These are phyloP conservation scores for Chouioia cunea DNA, from an alignment of 2,888 invertebrate species.

Conservation along the genomic window DNA sequence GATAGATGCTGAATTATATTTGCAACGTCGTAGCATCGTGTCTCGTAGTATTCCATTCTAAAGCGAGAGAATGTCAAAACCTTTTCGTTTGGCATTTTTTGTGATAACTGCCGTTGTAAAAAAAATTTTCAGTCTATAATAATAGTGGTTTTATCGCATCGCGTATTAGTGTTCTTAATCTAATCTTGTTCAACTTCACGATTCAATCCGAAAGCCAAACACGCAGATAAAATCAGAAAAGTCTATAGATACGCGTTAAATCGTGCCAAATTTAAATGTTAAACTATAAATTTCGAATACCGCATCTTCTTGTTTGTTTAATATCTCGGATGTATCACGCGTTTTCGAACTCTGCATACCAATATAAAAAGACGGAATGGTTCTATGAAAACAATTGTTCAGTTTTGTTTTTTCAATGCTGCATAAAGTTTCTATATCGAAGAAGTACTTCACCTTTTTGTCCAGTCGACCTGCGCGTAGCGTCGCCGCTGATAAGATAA, in stretches of 20 bases:
- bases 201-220: slow-evolving; percentile 22
- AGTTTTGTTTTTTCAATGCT: too few relatives aligned
- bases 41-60: neutral
- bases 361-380: too few relatives aligned
- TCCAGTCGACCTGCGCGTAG: neutral
- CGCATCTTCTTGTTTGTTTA: too few relatives aligned
- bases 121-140: neutral
- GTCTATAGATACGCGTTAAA: neutral
- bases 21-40: too few relatives aligned
- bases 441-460: too few relatives aligned
- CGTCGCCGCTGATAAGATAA: slow-evolving; percentile 61
- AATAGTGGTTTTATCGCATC: slow-evolving; percentile 10
- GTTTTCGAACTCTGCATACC: too few relatives aligned
- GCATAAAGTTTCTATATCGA: too few relatives aligned
- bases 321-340: too few relatives aligned
- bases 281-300: too few relatives aligned
- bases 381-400: slow-evolving; percentile 6
- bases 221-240: slow-evolving; percentile 21
- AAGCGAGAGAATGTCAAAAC: neutral
- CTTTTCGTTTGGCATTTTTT: neutral
- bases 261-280: too few relatives aligned
- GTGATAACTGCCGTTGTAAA: neutral
- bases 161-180: slow-evolving; percentile 24
- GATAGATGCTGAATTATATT: too few relatives aligned
- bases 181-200: slow-evolving; percentile 24